These are phyloP conservation scores for Agriotes lineatus DNA, from an alignment of 2,888 invertebrate genomes.

Conservation along the genomic window DNA sequence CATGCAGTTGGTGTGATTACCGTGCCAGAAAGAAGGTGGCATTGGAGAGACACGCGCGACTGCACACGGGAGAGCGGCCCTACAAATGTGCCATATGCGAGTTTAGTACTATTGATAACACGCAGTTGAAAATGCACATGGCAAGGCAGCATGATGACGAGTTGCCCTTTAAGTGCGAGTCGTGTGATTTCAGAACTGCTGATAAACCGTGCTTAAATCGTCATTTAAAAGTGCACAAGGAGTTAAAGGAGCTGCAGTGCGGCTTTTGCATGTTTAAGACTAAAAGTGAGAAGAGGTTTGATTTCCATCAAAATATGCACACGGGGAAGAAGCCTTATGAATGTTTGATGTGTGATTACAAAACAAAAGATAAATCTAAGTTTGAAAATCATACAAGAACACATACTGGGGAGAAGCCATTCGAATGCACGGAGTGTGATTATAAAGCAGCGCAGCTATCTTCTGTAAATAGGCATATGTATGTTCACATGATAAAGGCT, in stretches of 20 bases:
- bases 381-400: slow-evolving; percentile 16
- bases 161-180: slow-evolving; percentile 17
- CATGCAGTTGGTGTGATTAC: slow-evolving; percentile 7
- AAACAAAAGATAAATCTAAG: slow-evolving; percentile 5
- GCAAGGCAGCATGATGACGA: slow-evolving; percentile 1
- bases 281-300: not conserved
- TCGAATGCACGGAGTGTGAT: slow-evolving; percentile 18
- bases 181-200: slow-evolving; percentile 3
- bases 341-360: slow-evolving; percentile 24
- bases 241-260: not conserved
- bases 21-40: not conserved
- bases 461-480: too few relatives aligned
- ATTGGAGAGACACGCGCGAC: not conserved
- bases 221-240: slow-evolving; percentile 21
- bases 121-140: slow-evolving; percentile 23
- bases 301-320: not conserved
- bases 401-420: slow-evolving; percentile 26
- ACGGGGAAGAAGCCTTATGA: not conserved
- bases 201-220: slow-evolving; percentile 2
- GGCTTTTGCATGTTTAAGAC: not conserved
- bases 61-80: slow-evolving; percentile 4
- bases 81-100: slow-evolving; percentile 4
- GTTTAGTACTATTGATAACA: not conserved
- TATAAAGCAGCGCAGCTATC: too few relatives aligned
- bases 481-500: too few relatives aligned